Evolutionary conservation across 2,113 vertebrate genomes (phyloP).

Genomic region (Propithecus coquereli): DNA sequence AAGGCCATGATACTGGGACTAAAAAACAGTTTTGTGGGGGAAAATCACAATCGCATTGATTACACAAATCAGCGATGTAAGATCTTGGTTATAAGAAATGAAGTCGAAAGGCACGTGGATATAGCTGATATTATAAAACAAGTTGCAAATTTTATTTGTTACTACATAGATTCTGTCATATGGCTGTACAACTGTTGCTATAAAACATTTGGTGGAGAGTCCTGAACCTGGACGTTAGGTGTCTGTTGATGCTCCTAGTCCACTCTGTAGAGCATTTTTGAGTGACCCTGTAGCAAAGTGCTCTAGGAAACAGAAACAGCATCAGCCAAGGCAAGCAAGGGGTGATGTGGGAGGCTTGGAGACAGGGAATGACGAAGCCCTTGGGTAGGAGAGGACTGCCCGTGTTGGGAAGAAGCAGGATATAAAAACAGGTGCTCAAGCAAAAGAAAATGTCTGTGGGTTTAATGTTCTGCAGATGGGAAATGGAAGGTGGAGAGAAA

Average conservation of each 20-base stretch:
- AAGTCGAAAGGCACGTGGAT: background rate
- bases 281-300: background rate
- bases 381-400: background rate
- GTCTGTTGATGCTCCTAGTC: background rate
- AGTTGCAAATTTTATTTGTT: background rate
- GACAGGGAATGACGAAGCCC: background rate
- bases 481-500: background rate
- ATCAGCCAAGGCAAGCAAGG: background rate
- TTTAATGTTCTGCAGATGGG: background rate
- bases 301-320: background rate
- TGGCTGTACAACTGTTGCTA: background rate
- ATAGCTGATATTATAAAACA: background rate
- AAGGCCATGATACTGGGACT: background rate
- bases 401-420: background rate
- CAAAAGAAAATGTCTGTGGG: background rate
- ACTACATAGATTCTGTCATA: background rate
- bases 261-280: background rate
- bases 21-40: background rate
- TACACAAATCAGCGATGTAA: rapidly evolving
- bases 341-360: background rate
- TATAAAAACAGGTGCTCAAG: no score
- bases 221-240: no score
- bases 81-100: background rate
- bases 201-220: background rate
- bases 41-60: background rate